Evolutionary conservation across 2,797 vertebrate genomes (phyloP).

Genomic region (Trichosurus vulpecula): DNA sequence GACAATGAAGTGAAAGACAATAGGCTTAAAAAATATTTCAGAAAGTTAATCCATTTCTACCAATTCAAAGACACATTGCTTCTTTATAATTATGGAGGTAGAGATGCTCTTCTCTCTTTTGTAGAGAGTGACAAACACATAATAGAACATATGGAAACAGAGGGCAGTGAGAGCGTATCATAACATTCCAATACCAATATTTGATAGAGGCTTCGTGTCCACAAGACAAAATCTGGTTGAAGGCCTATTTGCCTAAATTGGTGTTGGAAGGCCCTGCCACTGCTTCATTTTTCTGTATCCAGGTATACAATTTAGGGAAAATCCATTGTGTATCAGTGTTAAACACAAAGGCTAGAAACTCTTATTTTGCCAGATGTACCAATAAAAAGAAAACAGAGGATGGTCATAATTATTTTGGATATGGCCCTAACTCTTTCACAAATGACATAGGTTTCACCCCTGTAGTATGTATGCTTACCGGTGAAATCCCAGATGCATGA

Average conservation of each 20-base stretch:
- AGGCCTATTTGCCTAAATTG: background rate
- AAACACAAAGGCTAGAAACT: background rate
- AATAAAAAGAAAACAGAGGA: constrained; percentile 21
- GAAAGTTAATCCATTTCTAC: constrained; percentile 28
- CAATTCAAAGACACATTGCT: constrained; percentile 28
- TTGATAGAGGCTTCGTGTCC: background rate
- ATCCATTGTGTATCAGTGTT: background rate
- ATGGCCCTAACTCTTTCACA: background rate
- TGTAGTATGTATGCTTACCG: background rate
- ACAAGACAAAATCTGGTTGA: background rate
- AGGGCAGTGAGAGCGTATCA: fast-evolving
- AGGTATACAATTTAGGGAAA: constrained; percentile 16
- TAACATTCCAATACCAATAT: fast-evolving
- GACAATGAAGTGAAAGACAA: background rate
- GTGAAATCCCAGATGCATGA: background rate
- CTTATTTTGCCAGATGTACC: background rate
- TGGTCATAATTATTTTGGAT: background rate
- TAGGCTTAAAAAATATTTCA: constrained; percentile 38
- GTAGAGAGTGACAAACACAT: background rate
- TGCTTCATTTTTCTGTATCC: constrained; percentile 10
- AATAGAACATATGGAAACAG: background rate
- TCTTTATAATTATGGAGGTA: constrained; percentile 59
- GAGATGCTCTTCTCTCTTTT: background rate
- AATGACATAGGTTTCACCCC: background rate
- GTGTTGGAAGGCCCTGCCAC: background rate